Evolutionary conservation across 92 coral and sea anemone species (phyloP).

Genomic region (Bergia puertoricense): DNA sequence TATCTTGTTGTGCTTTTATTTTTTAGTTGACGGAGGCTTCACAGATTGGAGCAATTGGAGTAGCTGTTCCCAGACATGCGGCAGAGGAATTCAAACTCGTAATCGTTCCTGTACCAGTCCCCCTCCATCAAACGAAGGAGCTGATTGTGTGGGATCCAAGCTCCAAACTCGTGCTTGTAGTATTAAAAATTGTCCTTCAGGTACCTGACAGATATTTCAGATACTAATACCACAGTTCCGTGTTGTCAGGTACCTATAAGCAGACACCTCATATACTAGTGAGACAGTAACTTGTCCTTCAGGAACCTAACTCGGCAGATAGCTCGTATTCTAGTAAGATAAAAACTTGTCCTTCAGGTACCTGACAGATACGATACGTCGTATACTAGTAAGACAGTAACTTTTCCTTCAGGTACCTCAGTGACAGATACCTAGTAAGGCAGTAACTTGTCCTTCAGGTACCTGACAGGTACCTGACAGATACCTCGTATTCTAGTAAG

Average conservation of each 20-base stretch:
- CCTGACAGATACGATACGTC: not conserved
- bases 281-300: not conserved
- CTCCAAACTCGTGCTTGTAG: not conserved
- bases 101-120: not conserved
- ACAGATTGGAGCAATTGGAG: not conserved
- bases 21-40: not conserved
- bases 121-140: not conserved
- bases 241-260: too few species aligned
- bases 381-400: too few species aligned
- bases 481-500: too few species aligned
- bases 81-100: not conserved
- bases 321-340: too few species aligned
- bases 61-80: slow-evolving; percentile 4
- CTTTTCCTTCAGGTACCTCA: not conserved
- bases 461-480: not conserved
- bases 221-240: not conserved
- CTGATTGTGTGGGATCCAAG: not conserved
- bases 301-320: not conserved
- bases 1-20: not conserved
- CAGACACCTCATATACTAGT: too few species aligned
- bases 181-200: not conserved
- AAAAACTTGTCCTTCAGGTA: not conserved
- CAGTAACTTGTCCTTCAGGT: not conserved
- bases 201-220: not conserved
- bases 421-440: not conserved